Evolutionary conservation across 2,888 invertebrate species (phyloP).

Genomic region (Ischnus inquisitorius): DNA sequence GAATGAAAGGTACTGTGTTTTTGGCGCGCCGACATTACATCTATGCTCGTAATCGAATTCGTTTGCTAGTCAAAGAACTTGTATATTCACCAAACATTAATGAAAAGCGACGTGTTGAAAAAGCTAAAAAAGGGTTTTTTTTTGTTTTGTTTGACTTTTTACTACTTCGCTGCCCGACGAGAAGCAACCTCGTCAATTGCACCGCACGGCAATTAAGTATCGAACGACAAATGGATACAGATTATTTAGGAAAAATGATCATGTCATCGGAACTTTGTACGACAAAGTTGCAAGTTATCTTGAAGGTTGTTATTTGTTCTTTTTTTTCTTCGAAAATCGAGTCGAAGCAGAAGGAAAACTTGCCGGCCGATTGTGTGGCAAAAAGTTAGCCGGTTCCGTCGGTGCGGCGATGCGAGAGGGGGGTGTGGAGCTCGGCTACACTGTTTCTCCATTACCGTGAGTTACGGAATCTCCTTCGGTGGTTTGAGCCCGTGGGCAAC

Average conservation of each 20-base stretch:
- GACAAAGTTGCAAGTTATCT: constrained; percentile 39
- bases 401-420: constrained; percentile 32
- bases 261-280: no score
- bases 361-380: constrained; percentile 24
- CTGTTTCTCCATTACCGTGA: constrained; percentile 79
- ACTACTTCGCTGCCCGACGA: neutral
- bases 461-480: constrained; percentile 55
- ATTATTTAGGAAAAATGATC: neutral
- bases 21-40: neutral
- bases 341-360: constrained; percentile 29
- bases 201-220: no score
- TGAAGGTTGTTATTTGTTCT: neutral
- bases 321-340: constrained; percentile 52
- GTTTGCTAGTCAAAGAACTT: neutral
- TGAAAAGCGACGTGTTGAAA: constrained; percentile 3
- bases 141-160: constrained; percentile 1
- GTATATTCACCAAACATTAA: neutral
- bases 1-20: neutral
- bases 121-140: constrained; percentile 32
- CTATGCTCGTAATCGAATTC: no score
- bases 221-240: no score
- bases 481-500: constrained; percentile 57
- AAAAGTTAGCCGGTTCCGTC: constrained; percentile 54
- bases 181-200: constrained; percentile 4
- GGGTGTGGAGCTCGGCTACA: constrained; percentile 71